These are phyloP conservation scores for Camelus dromedarius DNA, from an alignment of 2,113 vertebrate species.

Conservation along the genomic window DNA sequence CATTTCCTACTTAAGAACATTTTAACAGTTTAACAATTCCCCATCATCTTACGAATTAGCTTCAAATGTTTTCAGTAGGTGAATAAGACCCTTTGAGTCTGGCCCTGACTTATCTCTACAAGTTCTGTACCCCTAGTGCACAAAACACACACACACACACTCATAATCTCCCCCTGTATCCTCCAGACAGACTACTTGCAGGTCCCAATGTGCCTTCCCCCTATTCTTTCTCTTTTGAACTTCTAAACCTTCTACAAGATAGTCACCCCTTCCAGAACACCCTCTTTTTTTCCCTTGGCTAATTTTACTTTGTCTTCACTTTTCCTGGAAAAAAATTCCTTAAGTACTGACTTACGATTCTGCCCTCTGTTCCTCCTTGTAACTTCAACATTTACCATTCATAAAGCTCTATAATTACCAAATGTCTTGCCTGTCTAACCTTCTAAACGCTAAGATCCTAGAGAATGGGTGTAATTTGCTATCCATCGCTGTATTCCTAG, in stretches of 20 bases:
- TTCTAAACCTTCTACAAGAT: background rate
- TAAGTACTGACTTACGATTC: background rate
- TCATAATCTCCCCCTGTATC: background rate
- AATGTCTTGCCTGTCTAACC: background rate
- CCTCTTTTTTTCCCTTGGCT: background rate
- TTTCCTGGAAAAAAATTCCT: background rate
- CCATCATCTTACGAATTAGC: background rate
- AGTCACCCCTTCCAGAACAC: background rate
- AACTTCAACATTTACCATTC: background rate
- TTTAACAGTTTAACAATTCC: background rate
- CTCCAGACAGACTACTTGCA: background rate
- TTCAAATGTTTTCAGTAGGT: background rate
- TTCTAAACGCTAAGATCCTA: background rate
- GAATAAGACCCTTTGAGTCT: background rate
- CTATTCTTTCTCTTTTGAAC: background rate
- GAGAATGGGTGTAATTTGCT: conserved; percentile 10
- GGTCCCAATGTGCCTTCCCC: background rate
- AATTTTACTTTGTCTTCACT: conserved; percentile 17
- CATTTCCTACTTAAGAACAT: background rate
- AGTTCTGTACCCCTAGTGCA: background rate
- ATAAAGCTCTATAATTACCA: conserved; percentile 1
- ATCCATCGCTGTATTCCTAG: background rate
- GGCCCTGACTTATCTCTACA: background rate
- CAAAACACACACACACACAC: background rate
- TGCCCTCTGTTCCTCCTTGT: background rate